A percentile compares a stretch with the other conserved stretches of the same genome.
These are phyloP conservation scores for Nineta flava DNA, from an alignment of 2,888 invertebrate genomes.

Conservation along the genomic window DNA sequence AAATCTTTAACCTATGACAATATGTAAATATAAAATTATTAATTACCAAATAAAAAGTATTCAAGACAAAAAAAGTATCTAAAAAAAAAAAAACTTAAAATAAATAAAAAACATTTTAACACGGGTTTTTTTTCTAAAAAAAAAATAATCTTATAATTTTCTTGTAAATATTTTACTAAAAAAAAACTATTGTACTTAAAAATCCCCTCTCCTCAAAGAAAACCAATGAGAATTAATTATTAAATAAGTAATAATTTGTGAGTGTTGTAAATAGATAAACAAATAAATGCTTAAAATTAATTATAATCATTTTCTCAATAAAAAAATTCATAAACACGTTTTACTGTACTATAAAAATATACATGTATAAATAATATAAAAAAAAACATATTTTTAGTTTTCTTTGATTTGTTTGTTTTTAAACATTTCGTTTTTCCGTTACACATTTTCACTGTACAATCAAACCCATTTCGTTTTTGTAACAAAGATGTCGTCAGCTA, in stretches of 20 bases:
- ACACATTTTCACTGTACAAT: too few species aligned
- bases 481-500: too few species aligned
- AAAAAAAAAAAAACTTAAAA: constrained; percentile 5
- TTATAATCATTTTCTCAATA: too few species aligned
- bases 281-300: neutral
- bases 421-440: too few species aligned
- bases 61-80: neutral
- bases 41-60: constrained; percentile 7
- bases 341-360: too few species aligned
- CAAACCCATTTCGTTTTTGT: too few species aligned
- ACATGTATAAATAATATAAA: too few species aligned
- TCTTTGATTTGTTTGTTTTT: too few species aligned
- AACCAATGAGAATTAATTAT: too few species aligned
- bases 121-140: constrained; percentile 6
- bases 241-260: neutral
- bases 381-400: too few species aligned
- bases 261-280: neutral
- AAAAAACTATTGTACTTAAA: neutral
- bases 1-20: constrained; percentile 25
- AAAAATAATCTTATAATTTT: neutral
- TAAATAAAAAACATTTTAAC: constrained; percentile 5
- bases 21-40: constrained; percentile 26
- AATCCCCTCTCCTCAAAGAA: neutral
- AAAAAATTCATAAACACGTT: too few species aligned
- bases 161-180: constrained; percentile 2